These are phyloP conservation scores for Amia ocellicauda DNA, from an alignment of 2,113 vertebrate genomes.

Conservation along the genomic window DNA sequence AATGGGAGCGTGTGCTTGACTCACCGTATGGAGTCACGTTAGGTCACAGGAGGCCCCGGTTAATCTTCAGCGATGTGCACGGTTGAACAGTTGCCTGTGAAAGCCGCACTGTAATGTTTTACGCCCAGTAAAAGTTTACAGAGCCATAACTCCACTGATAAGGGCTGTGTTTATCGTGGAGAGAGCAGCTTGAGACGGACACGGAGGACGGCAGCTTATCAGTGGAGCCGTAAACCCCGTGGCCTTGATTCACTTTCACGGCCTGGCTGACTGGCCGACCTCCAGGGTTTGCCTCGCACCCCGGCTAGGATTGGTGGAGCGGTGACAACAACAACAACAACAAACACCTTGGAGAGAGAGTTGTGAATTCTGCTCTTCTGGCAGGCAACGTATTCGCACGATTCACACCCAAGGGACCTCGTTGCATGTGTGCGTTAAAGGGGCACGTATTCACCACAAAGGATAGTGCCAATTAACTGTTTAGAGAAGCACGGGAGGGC, in stretches of 20 bases:
- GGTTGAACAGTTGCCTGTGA: background rate
- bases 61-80: background rate
- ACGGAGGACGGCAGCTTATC: conserved; percentile 66
- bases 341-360: too few species aligned
- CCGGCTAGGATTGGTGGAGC: too few species aligned
- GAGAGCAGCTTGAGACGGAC: conserved; percentile 62
- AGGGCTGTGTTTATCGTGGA: conserved; percentile 58
- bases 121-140: conserved; percentile 23
- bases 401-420: too few species aligned
- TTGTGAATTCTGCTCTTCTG: too few species aligned
- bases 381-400: too few species aligned
- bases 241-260: conserved; percentile 37
- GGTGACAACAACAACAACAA: too few species aligned
- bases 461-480: too few species aligned
- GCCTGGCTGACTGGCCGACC: background rate
- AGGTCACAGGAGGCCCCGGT: background rate
- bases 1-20: too few species aligned
- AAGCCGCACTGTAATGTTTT: conserved; percentile 28
- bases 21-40: background rate
- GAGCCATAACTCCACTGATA: conserved; percentile 58
- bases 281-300: too few species aligned
- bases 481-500: too few species aligned
- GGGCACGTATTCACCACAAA: too few species aligned
- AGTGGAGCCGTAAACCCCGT: background rate
- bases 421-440: too few species aligned